Evolutionary conservation across 2,797 vertebrate genomes (phyloP).

Genomic region (Cynodonichthys magdalenae): DNA sequence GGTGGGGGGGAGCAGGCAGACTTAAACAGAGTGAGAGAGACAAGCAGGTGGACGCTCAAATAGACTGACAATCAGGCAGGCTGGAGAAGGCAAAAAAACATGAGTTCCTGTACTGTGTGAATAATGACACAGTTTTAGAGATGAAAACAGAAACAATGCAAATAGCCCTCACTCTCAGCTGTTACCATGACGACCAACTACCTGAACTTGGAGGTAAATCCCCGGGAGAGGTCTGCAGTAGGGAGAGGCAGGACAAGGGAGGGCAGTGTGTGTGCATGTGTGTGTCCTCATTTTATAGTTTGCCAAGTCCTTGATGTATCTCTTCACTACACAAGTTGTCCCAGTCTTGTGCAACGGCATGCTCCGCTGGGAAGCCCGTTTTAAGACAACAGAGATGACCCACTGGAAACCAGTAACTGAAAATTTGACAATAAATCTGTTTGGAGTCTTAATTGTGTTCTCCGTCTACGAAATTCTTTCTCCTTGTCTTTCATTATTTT

Average conservation of each 20-base stretch:
- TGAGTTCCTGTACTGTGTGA: slow-evolving; percentile 61
- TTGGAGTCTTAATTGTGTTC: slow-evolving; percentile 40
- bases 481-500: slow-evolving; percentile 10
- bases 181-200: slow-evolving; percentile 83
- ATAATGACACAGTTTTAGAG: slow-evolving; percentile 70
- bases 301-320: slow-evolving; percentile 49
- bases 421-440: slow-evolving; percentile 30
- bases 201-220: slow-evolving; percentile 81
- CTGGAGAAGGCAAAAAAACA: slow-evolving; percentile 56
- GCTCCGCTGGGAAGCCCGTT: slow-evolving; percentile 27
- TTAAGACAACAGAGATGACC: slow-evolving; percentile 21
- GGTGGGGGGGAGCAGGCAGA: slow-evolving; percentile 18
- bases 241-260: slow-evolving; percentile 65
- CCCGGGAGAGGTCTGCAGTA: slow-evolving; percentile 68
- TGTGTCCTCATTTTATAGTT: slow-evolving; percentile 70
- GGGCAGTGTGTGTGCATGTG: slow-evolving; percentile 5
- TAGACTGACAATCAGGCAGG: slow-evolving; percentile 52
- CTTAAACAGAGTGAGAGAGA: slow-evolving; percentile 34
- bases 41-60: slow-evolving; percentile 42
- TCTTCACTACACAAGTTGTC: slow-evolving; percentile 32
- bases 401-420: slow-evolving; percentile 19
- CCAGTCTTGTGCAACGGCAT: slow-evolving; percentile 14
- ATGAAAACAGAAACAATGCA: slow-evolving; percentile 80
- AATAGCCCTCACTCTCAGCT: slow-evolving; percentile 70
- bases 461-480: slow-evolving; percentile 30